A percentile compares a stretch with the other conserved stretches of the same genome.
Evolutionary conservation across 2,113 vertebrate genomes (phyloP).

Genomic region (Rostratula benghalensis): DNA sequence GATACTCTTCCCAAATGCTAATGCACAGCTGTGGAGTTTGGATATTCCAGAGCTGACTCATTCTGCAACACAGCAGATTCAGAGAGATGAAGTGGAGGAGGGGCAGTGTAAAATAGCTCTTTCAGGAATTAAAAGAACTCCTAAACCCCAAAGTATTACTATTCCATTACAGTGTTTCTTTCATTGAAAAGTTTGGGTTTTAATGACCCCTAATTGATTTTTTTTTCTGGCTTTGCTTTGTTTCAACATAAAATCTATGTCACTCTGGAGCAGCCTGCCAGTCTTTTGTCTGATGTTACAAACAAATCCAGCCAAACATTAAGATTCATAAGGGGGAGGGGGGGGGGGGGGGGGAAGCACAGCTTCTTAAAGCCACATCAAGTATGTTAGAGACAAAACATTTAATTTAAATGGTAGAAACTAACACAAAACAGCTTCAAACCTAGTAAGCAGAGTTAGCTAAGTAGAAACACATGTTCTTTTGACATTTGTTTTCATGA

Average conservation of each 20-base stretch:
- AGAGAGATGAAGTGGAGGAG: slow-evolving; percentile 32
- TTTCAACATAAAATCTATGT: slow-evolving; percentile 60
- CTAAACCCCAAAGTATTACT: slow-evolving; percentile 22
- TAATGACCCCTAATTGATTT: slow-evolving; percentile 45
- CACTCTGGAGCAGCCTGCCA: slow-evolving; percentile 37
- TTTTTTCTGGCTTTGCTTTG: slow-evolving; percentile 38
- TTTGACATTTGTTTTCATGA: slow-evolving; percentile 68
- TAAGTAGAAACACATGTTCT: slow-evolving; percentile 64
- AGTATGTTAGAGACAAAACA: slow-evolving; percentile 69
- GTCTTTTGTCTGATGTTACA: slow-evolving; percentile 70
- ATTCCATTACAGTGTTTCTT: slow-evolving; percentile 44
- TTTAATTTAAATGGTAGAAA: slow-evolving; percentile 67
- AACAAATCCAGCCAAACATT: slow-evolving; percentile 74
- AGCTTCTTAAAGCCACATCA: slow-evolving; percentile 68
- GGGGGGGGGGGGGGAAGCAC: background rate
- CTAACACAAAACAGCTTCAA: slow-evolving; percentile 65
- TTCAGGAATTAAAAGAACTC: slow-evolving; percentile 34
- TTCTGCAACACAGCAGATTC: slow-evolving; percentile 45
- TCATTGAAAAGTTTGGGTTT: slow-evolving; percentile 49
- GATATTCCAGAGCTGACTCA: slow-evolving; percentile 67
- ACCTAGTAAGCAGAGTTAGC: slow-evolving; percentile 43
- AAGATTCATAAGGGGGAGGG: slow-evolving; percentile 56
- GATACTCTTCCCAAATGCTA: slow-evolving; percentile 49
- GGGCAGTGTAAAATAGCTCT: slow-evolving; percentile 24
- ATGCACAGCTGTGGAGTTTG: slow-evolving; percentile 60